Conservation (phyloP, 2,888 invertebrate genomes). For the Drosophila putrida region DNA sequence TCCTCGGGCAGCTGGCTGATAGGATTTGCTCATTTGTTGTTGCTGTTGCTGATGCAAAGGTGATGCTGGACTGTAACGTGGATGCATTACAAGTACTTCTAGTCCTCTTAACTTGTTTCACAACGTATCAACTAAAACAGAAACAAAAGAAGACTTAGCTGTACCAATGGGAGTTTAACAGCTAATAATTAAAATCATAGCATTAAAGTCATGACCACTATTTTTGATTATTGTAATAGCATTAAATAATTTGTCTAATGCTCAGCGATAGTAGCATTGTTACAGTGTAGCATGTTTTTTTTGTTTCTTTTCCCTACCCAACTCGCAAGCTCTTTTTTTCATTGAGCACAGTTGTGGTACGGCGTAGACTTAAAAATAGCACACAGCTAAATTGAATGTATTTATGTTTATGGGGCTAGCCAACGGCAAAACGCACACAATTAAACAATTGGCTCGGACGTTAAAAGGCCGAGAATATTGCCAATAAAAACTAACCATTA, state of each 20-base stretch:
- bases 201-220: not conserved
- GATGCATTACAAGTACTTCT: conserved; percentile 72
- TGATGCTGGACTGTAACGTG: conserved; percentile 82
- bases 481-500: conserved; percentile 22
- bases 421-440: conserved; percentile 25
- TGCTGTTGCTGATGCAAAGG: conserved; percentile 49
- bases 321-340: conserved; percentile 3
- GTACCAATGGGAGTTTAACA: too few relatives aligned
- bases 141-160: too few relatives aligned
- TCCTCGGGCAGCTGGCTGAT: conserved; percentile 25
- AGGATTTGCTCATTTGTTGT: conserved; percentile 61
- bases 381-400: conserved; percentile 64
- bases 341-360: conserved; percentile 29
- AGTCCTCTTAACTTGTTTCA: conserved; percentile 26
- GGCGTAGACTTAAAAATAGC: conserved; percentile 63
- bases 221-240: not conserved
- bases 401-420: conserved; percentile 65
- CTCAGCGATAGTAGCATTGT: not conserved
- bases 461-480: conserved; percentile 53
- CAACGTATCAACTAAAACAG: conserved; percentile 30
- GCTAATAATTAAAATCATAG: too few relatives aligned
- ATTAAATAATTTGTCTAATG: not conserved
- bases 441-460: conserved; percentile 24
- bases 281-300: conserved; percentile 24
- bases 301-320: not conserved